Evolutionary conservation across 2,888 invertebrate species (phyloP).

Genomic region (Brenthis ino): DNA sequence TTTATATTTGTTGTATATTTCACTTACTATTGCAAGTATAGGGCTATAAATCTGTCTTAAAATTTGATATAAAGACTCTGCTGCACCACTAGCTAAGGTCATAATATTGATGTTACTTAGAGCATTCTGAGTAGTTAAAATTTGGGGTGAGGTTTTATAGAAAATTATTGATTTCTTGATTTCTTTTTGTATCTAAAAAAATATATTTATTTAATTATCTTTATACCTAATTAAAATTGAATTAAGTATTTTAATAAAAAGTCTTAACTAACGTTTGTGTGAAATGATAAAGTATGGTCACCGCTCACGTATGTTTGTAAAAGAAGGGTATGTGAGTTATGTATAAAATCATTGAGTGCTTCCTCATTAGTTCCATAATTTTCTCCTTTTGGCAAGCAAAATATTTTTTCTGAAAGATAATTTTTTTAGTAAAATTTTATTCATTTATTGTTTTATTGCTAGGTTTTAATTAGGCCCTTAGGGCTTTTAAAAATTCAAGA

Average conservation of each 20-base stretch:
- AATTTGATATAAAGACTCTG: slow-evolving; percentile 71
- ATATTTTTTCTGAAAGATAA: slow-evolving; percentile 62
- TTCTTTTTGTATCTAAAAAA: slow-evolving; percentile 59
- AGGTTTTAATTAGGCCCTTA: too few species aligned
- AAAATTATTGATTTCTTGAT: slow-evolving; percentile 67
- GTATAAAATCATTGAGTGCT: slow-evolving; percentile 64
- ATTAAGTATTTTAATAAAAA: not conserved
- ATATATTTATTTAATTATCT: slow-evolving; percentile 1
- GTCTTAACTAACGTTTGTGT: slow-evolving; percentile 51
- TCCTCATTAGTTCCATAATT: slow-evolving; percentile 57
- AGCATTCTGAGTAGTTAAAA: slow-evolving; percentile 54
- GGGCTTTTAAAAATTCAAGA: too few species aligned
- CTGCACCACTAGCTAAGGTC: slow-evolving; percentile 63
- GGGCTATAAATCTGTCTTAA: slow-evolving; percentile 73
- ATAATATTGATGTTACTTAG: slow-evolving; percentile 64
- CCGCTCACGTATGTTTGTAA: slow-evolving; percentile 55
- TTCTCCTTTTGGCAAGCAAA: slow-evolving; percentile 49
- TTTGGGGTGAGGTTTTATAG: slow-evolving; percentile 62
- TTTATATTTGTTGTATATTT: too few species aligned
- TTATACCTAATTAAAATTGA: not conserved
- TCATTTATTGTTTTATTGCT: not conserved
- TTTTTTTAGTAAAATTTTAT: not conserved
- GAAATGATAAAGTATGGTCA: slow-evolving; percentile 51
- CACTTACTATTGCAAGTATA: slow-evolving; percentile 62
- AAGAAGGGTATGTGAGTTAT: slow-evolving; percentile 62